A percentile compares a stretch with the other conserved stretches of the same genome.
Evolutionary conservation across 2,113 vertebrate species (phyloP).

Genomic region (Scortum barcoo): DNA sequence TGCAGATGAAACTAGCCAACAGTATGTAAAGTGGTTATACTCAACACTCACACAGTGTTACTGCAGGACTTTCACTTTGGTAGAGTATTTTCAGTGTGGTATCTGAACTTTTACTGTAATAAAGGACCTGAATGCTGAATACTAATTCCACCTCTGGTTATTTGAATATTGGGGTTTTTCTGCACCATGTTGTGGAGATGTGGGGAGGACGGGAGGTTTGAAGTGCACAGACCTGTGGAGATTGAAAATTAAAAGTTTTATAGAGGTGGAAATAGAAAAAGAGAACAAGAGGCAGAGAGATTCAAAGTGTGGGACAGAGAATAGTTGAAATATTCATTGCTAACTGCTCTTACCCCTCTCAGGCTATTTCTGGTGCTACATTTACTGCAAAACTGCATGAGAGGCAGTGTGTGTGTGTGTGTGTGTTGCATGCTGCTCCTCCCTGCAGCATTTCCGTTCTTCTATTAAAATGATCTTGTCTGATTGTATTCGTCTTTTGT

Average conservation of each 20-base stretch:
- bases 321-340: slow-evolving; percentile 53
- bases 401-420: not conserved
- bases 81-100: too few relatives aligned
- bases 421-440: slow-evolving; percentile 1
- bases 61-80: too few relatives aligned
- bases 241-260: slow-evolving; percentile 9
- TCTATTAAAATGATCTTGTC: slow-evolving; percentile 20
- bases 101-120: too few relatives aligned
- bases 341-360: slow-evolving; percentile 50
- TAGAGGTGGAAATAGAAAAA: not conserved
- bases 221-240: not conserved
- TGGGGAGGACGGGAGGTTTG: not conserved
- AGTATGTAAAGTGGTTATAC: too few relatives aligned
- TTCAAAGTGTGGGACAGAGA: not conserved
- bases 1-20: too few relatives aligned
- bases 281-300: not conserved
- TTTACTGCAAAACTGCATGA: not conserved
- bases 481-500: not conserved
- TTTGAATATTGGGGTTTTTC: too few relatives aligned
- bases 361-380: slow-evolving; percentile 49
- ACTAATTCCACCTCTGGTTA: too few relatives aligned
- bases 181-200: too few relatives aligned
- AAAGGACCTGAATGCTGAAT: too few relatives aligned
- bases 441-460: slow-evolving; percentile 19
- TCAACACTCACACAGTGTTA: too few relatives aligned